Evolutionary conservation across 2,113 vertebrate genomes (phyloP).

Genomic region (Pteronura brasiliensis): DNA sequence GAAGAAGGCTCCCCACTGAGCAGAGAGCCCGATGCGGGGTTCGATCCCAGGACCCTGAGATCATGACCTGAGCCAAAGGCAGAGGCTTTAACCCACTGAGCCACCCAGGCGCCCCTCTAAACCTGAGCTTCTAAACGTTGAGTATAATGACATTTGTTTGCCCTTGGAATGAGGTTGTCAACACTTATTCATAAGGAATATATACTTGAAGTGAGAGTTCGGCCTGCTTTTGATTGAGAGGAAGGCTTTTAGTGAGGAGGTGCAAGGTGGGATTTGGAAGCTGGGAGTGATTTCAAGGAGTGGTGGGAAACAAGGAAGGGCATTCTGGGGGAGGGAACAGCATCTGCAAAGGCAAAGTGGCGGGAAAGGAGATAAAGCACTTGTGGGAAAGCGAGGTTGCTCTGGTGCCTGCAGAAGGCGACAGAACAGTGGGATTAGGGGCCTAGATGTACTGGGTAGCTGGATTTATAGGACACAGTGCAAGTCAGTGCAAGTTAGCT

Average conservation of each 20-base stretch:
- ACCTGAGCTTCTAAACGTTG: background rate
- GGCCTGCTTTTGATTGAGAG: background rate
- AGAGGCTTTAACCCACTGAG: no score
- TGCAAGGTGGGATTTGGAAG: background rate
- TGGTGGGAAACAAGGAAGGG: background rate
- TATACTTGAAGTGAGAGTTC: background rate
- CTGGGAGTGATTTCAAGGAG: background rate
- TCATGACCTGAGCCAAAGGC: no score
- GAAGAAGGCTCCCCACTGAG: no score
- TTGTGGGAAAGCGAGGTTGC: background rate
- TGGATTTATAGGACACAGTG: background rate
- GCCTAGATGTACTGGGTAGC: fast-evolving
- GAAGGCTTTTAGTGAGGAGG: background rate
- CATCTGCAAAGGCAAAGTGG: background rate
- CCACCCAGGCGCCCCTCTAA: background rate
- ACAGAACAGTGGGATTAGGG: background rate
- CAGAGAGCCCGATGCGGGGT: no score
- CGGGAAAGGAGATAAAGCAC: background rate
- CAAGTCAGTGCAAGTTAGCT: background rate
- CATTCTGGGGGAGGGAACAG: background rate
- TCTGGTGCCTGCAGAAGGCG: background rate
- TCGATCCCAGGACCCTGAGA: no score
- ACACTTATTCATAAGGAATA: background rate
- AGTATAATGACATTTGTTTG: background rate
- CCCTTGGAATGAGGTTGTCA: background rate